A percentile compares a stretch with the other conserved stretches of the same genome.
phyloP scores from a whole-genome alignment of 2,113 vertebrate species.

The Zeus faber region DNA sequence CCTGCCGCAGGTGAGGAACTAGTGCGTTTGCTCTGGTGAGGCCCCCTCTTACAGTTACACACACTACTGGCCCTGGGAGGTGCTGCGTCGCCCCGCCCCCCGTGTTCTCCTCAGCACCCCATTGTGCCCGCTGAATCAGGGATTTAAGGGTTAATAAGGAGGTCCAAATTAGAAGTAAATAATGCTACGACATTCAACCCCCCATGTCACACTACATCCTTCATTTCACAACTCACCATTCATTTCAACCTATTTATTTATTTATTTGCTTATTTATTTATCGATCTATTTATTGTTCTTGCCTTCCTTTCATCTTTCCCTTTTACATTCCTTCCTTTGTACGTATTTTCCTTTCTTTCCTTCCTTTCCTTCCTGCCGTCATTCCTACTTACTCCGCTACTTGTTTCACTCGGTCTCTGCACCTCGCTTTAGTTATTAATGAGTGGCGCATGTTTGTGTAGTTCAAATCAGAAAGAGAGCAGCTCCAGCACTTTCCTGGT shows the following conservation, averaged over 20 bases:
- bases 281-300: slow-evolving; percentile 12
- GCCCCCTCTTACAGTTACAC: slow-evolving; percentile 10
- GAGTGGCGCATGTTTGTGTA: too few relatives aligned
- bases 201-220: slow-evolving; percentile 37
- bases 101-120: slow-evolving; percentile 31
- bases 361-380: background rate
- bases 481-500: too few relatives aligned
- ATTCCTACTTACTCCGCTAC: background rate
- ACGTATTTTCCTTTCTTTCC: slow-evolving; percentile 11
- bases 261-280: slow-evolving; percentile 50
- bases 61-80: too few relatives aligned
- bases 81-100: too few relatives aligned
- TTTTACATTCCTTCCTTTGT: background rate
- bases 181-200: slow-evolving; percentile 31
- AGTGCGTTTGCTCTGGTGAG: slow-evolving; percentile 98
- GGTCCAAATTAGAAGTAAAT: slow-evolving; percentile 27
- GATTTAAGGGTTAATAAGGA: slow-evolving; percentile 37
- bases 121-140: slow-evolving; percentile 11
- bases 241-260: slow-evolving; percentile 33
- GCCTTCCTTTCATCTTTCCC: background rate
- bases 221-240: slow-evolving; percentile 27
- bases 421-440: too few relatives aligned
- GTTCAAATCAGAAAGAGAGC: too few relatives aligned
- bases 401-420: too few relatives aligned
- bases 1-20: slow-evolving; percentile 99